phyloP scores from a whole-genome alignment of 2,797 vertebrate genomes.

The Coccyzus lansbergi region DNA sequence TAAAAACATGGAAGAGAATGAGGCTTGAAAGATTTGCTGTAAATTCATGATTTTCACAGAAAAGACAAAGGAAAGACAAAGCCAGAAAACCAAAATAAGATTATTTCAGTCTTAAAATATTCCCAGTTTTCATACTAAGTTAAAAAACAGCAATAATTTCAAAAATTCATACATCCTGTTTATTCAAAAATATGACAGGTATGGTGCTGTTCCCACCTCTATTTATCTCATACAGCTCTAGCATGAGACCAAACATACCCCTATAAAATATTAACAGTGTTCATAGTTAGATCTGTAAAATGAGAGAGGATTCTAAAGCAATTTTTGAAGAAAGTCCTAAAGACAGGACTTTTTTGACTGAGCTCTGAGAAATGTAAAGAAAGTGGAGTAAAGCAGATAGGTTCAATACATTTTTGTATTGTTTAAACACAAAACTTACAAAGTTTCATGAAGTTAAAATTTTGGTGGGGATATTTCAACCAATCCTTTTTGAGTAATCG shows the following conservation, averaged over 20 bases:
- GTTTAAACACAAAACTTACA: neutral
- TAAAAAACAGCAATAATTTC: neutral
- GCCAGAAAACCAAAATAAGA: neutral
- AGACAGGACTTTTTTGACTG: neutral
- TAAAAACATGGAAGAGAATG: neutral
- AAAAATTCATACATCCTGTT: neutral
- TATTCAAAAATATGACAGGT: neutral
- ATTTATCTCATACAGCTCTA: neutral
- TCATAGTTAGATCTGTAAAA: neutral
- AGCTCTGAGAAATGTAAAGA: neutral
- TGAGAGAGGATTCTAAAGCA: neutral
- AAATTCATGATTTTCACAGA: neutral
- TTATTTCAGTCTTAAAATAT: neutral
- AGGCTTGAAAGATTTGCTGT: neutral
- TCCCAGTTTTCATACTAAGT: neutral
- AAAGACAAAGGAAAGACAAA: neutral
- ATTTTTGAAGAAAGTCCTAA: neutral
- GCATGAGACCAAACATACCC: neutral
- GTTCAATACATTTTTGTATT: neutral
- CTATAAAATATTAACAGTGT: neutral
- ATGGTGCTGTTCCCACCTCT: neutral
- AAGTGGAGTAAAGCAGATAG: neutral
- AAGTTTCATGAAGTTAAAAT: neutral
- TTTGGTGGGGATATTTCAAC: neutral
- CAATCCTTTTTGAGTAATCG: neutral